Evolutionary conservation across 2,113 vertebrate genomes (phyloP).

Genomic region (Polypterus senegalus): DNA sequence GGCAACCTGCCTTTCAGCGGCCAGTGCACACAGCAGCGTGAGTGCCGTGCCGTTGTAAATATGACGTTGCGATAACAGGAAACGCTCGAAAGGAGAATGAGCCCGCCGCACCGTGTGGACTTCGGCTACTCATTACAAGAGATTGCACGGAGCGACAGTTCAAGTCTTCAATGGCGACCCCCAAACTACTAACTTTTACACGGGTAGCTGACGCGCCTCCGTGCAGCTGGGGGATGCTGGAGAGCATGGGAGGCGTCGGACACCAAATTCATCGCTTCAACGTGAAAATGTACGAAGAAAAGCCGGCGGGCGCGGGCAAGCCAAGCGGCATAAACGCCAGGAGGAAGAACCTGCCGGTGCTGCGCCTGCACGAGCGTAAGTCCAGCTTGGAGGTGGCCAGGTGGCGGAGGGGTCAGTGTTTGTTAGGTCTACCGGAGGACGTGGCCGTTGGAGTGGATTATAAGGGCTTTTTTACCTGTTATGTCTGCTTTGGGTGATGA

Average conservation of each 20-base stretch:
- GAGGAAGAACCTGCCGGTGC: slow-evolving; percentile 8
- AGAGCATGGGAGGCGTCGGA: background rate
- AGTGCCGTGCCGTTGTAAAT: too few relatives aligned
- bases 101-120: too few relatives aligned
- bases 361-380: background rate
- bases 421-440: too few relatives aligned
- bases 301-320: slow-evolving; percentile 7
- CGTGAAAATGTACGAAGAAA: slow-evolving; percentile 20
- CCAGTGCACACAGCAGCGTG: too few relatives aligned
- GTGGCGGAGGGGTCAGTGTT: too few relatives aligned
- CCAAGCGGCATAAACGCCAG: slow-evolving; percentile 4
- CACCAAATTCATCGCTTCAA: background rate
- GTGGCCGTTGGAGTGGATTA: too few relatives aligned
- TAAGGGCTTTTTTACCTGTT: too few relatives aligned
- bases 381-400: background rate
- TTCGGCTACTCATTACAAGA: background rate
- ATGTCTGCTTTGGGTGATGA: too few relatives aligned
- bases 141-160: background rate
- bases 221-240: slow-evolving; percentile 16
- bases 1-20: too few relatives aligned
- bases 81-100: too few relatives aligned
- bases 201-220: slow-evolving; percentile 12
- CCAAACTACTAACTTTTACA: slow-evolving; percentile 23
- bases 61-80: too few relatives aligned
- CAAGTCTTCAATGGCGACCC: slow-evolving; percentile 7